These are phyloP conservation scores for Eustalomyia histrio DNA, from an alignment of 2,888 invertebrate species.

Conservation along the genomic window DNA sequence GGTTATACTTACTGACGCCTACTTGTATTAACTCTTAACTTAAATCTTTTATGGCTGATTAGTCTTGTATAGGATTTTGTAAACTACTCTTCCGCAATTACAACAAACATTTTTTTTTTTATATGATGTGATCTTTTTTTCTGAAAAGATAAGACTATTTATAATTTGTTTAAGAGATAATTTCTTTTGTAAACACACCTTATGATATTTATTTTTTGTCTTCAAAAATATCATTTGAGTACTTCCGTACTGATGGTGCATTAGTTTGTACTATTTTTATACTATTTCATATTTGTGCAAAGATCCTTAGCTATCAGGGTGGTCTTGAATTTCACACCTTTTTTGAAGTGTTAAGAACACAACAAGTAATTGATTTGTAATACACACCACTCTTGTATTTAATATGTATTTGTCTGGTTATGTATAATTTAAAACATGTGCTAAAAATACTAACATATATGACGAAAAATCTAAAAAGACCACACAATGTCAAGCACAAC, in stretches of 20 bases:
- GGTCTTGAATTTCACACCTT: constrained; percentile 62
- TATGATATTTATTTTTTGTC: constrained; percentile 9
- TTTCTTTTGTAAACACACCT: constrained; percentile 10
- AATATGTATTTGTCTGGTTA: background rate
- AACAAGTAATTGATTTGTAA: constrained; percentile 60
- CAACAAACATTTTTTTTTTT: too few relatives aligned
- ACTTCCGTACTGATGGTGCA: constrained; percentile 39
- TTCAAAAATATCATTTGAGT: constrained; percentile 16
- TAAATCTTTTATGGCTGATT: background rate
- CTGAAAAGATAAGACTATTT: constrained; percentile 9
- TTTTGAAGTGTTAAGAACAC: constrained; percentile 58
- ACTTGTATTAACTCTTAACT: constrained; percentile 23
- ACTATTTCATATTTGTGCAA: background rate
- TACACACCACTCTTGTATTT: constrained; percentile 12
- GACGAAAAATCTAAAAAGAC: constrained; percentile 25
- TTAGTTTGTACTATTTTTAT: background rate
- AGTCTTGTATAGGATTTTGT: background rate
- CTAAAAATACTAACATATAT: constrained; percentile 36
- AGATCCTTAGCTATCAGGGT: constrained; percentile 45
- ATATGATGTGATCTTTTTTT: background rate
- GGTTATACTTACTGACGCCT: constrained; percentile 21
- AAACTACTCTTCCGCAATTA: background rate
- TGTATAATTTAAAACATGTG: constrained; percentile 35
- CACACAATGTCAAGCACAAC: constrained; percentile 34
- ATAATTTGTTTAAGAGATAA: constrained; percentile 17